Base-by-base conservation (phyloP, 1,140 invertebrate species). In the Stenopsyche tienmushanensis region DNA sequence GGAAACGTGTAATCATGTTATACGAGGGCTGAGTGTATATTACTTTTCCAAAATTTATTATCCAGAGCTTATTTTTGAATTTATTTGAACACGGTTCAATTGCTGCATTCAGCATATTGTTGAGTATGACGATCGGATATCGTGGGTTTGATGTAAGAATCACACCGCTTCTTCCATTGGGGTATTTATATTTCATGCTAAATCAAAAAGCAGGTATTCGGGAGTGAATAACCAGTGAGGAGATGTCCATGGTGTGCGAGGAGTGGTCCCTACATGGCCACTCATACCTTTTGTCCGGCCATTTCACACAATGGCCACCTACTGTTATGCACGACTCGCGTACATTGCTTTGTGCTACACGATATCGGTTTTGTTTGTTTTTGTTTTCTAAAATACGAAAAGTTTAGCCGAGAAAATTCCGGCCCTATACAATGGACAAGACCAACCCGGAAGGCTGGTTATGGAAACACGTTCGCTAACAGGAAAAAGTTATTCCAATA, bases 311-410 rank as follows among this genome's bases (percentile, higher is more conserved):
- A 49, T 49, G 47, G 47, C 29, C 29, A 13, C 29, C 29, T 34
- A 13, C 13, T 34, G 29, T 34, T 34, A 13, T 34, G 29, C 29
- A 5, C 29, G n/a, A n/a, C n/a, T n/a, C n/a, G n/a, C n/a, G 29
- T 5, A 34, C 29, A 34, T 34, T 34, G 29, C 29, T 34, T 34
- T 34, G 29, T 34, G 29, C 29, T 34, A 49, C 47, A 18, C 47
- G 47, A 21, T 49, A 55, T 55, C 52, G 52, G 25, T 34, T 9
- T 34, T 57, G 54, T 57, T 57, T 57, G 54, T 57, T 57, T 57
- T 57, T 24, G 54, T 57, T 57, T 18, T n/a, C 13, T 21, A 42
- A 21, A 57, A 57, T 57, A 39, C 54, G 54, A 57, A 26, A 57
- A 57, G 54, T 57, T 57, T 13, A 5, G 7, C 13, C 54, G 39